phyloP scores from a whole-genome alignment of 2,797 vertebrate genomes.

The Hapalemur alaotrensis region DNA sequence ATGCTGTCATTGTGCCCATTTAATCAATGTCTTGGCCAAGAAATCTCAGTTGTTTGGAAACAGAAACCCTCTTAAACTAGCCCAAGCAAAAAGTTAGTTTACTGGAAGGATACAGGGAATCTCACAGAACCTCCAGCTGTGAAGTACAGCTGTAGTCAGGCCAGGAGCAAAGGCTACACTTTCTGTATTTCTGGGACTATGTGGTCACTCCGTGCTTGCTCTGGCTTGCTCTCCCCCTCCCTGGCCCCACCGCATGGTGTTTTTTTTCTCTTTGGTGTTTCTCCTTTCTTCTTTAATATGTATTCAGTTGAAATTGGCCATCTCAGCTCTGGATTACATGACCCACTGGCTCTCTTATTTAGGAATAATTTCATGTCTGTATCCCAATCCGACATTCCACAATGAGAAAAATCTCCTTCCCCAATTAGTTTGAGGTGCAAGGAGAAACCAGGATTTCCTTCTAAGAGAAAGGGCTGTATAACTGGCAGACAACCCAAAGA shows the following conservation, averaged over 20 bases:
- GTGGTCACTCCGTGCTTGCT: not conserved
- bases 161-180: not conserved
- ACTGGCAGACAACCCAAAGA: not conserved
- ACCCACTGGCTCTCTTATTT: not conserved
- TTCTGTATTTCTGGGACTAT: not conserved
- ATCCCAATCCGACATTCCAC: not conserved
- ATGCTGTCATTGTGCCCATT: not conserved
- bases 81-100: not conserved
- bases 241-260: fast-evolving
- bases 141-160: not conserved
- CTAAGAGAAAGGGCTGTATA: not conserved
- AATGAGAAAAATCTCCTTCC: not conserved
- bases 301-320: not conserved
- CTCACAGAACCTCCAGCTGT: not conserved
- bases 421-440: not conserved
- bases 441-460: not conserved
- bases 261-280: not conserved
- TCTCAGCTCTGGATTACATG: not conserved
- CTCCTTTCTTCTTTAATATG: not conserved
- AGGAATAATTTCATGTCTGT: not conserved
- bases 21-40: not conserved
- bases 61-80: not conserved
- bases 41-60: not conserved
- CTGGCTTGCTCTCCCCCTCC: too few species aligned
- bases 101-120: not conserved